Evolutionary conservation across 1,140 invertebrate species (phyloP).

Genomic region (Matsumurasca onukii): DNA sequence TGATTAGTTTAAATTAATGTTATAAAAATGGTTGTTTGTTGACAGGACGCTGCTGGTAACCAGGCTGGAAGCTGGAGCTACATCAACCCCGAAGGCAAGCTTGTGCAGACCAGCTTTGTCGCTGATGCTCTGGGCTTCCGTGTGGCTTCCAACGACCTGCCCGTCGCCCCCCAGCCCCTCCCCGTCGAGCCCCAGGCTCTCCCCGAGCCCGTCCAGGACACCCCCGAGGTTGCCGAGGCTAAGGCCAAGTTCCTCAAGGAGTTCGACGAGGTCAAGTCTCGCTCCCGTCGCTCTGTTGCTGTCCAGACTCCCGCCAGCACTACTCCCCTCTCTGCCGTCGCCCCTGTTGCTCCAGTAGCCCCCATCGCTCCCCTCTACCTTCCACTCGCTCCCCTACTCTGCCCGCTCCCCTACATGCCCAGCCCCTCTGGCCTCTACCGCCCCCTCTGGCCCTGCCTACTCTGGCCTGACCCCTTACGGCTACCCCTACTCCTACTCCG

Average conservation of each 20-base stretch:
- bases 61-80: slow-evolving; percentile 57
- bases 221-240: slow-evolving; percentile 38
- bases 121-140: slow-evolving; percentile 55
- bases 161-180: slow-evolving; percentile 43
- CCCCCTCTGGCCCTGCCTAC: slow-evolving; percentile 33
- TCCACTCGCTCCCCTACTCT: slow-evolving; percentile 34
- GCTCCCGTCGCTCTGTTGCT: slow-evolving; percentile 33
- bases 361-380: slow-evolving; percentile 19
- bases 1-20: too few relatives aligned
- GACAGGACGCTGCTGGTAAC: slow-evolving; percentile 53
- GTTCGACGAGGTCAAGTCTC: slow-evolving; percentile 35
- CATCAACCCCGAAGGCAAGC: slow-evolving; percentile 53
- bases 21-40: too few relatives aligned
- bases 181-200: slow-evolving; percentile 20
- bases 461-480: slow-evolving; percentile 22
- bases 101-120: slow-evolving; percentile 54
- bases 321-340: slow-evolving; percentile 33
- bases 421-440: slow-evolving; percentile 25
- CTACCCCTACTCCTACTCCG: slow-evolving; percentile 23
- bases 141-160: slow-evolving; percentile 53
- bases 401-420: slow-evolving; percentile 7
- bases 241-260: slow-evolving; percentile 29
- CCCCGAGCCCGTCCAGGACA: slow-evolving; percentile 30
- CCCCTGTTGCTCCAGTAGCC: slow-evolving; percentile 8
- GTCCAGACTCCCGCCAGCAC: slow-evolving; percentile 39